Conservation (phyloP, 1,140 invertebrate genomes). For the Drosophila tani region DNA sequence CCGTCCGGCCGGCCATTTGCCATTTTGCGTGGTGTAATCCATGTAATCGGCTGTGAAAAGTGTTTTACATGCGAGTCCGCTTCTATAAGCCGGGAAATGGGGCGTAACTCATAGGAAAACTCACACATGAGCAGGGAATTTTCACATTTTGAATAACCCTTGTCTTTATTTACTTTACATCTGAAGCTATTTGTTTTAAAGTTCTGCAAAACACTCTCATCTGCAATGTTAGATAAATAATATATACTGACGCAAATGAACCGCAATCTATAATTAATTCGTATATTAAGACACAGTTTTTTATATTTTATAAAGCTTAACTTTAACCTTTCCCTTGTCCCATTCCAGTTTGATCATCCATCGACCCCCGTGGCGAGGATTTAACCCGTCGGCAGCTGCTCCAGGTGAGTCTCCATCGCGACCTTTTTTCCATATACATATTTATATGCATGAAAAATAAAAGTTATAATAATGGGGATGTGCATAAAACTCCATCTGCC, state of each 20-base stretch:
- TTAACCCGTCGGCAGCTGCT: constrained; percentile 50
- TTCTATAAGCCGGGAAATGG: constrained; percentile 33
- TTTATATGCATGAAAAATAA: constrained; percentile 40
- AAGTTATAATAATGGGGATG: constrained; percentile 61
- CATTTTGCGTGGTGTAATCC: constrained; percentile 48
- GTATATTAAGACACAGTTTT: too few relatives aligned
- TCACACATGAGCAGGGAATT: constrained; percentile 4
- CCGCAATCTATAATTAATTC: too few relatives aligned
- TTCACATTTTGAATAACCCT: not conserved
- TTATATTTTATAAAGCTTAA: not conserved
- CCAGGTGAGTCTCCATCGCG: constrained; percentile 53
- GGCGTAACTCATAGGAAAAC: constrained; percentile 6
- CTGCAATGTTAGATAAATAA: not conserved
- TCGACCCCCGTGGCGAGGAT: constrained; percentile 27
- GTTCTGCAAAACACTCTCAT: not conserved
- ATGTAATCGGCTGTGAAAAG: constrained; percentile 59
- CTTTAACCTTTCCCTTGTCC: not conserved
- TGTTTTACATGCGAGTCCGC: constrained; percentile 45
- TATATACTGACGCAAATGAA: not conserved
- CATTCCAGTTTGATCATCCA: constrained; percentile 56
- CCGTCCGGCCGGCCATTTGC: constrained; percentile 36
- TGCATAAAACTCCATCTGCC: constrained; percentile 47
- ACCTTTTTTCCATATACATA: constrained; percentile 11
- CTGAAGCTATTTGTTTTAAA: not conserved
- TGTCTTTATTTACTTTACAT: not conserved